Evolutionary conservation across 2,888 invertebrate genomes (phyloP).

Genomic region (Lycia hirtaria): DNA sequence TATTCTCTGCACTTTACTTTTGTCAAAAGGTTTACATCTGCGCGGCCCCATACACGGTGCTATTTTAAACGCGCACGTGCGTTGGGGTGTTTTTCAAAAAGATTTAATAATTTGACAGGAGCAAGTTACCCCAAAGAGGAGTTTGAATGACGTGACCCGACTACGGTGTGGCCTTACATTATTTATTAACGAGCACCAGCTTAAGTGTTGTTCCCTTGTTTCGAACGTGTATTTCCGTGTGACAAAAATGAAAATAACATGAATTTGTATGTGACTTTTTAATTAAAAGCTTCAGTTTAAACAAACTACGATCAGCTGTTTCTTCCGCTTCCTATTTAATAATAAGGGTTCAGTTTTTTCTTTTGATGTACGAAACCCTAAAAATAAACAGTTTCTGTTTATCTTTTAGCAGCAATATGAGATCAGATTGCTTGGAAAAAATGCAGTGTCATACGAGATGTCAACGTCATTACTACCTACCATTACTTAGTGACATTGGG

Average conservation of each 20-base stretch:
- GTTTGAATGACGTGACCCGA: constrained; percentile 50
- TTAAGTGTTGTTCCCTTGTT: constrained; percentile 14
- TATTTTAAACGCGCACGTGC: constrained; percentile 26
- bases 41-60: neutral
- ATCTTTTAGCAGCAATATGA: too few relatives aligned
- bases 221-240: neutral
- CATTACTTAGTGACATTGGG: too few relatives aligned
- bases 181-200: constrained; percentile 40
- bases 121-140: constrained; percentile 47
- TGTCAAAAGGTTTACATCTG: neutral
- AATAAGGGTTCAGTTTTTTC: too few relatives aligned
- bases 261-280: neutral
- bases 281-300: too few relatives aligned
- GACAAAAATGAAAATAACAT: neutral
- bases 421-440: too few relatives aligned
- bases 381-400: too few relatives aligned
- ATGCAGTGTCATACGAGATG: too few relatives aligned
- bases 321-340: too few relatives aligned
- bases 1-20: neutral
- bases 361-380: too few relatives aligned
- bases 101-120: constrained; percentile 63
- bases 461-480: too few relatives aligned
- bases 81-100: constrained; percentile 56
- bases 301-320: too few relatives aligned
- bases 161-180: constrained; percentile 44